Conservation (phyloP, 2,113 vertebrate species). For the Trichechus manatus region DNA sequence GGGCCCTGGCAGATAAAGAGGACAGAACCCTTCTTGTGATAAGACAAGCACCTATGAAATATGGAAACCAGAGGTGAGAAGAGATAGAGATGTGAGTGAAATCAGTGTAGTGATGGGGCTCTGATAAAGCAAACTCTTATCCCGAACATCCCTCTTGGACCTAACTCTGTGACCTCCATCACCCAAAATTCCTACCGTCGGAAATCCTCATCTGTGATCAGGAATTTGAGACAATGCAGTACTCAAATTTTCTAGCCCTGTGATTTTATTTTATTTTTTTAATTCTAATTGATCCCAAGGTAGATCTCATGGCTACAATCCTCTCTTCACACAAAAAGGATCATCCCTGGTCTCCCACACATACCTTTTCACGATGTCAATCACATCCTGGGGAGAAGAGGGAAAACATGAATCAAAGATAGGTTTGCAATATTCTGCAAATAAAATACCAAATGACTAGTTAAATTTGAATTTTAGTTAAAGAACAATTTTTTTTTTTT, state of each 20-base stretch:
- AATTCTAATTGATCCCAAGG: background rate
- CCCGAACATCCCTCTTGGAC: background rate
- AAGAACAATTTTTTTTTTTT: too few relatives aligned
- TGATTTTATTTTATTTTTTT: background rate
- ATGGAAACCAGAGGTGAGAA: background rate
- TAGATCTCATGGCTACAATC: background rate
- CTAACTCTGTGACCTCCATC: background rate
- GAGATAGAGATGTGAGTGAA: background rate
- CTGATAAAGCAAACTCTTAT: background rate
- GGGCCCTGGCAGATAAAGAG: background rate
- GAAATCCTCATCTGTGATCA: background rate
- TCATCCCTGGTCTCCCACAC: background rate
- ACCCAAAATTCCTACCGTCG: background rate
- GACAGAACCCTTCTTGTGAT: background rate
- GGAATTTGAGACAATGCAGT: background rate
- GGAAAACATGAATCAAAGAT: background rate
- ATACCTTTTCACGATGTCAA: background rate
- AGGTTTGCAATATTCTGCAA: background rate
- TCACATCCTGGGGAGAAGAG: conserved; percentile 25
- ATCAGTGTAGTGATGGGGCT: background rate
- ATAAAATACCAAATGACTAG: too few relatives aligned
- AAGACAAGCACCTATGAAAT: background rate
- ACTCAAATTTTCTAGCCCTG: background rate
- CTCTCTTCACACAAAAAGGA: background rate
- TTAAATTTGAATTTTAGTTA: too few relatives aligned